Evolutionary conservation across 2,888 invertebrate genomes (phyloP).

Genomic region (Colostygia pectinataria): DNA sequence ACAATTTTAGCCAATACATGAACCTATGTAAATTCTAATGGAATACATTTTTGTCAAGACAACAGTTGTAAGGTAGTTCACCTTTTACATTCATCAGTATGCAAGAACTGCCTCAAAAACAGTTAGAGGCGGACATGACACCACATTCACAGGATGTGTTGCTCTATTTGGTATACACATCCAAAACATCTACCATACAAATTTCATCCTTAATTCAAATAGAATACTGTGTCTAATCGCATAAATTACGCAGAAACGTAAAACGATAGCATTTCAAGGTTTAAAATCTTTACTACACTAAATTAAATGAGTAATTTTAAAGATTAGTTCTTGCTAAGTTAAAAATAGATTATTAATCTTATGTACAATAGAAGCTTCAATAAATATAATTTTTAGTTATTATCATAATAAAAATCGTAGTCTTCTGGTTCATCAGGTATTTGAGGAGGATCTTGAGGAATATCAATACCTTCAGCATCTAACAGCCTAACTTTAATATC

Average conservation of each 20-base stretch:
- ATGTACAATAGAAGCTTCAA: constrained; percentile 32
- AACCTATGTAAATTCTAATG: constrained; percentile 24
- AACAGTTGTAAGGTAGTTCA: constrained; percentile 23
- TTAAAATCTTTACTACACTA: constrained; percentile 5
- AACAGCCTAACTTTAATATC: constrained; percentile 96
- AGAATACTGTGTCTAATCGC: constrained; percentile 33
- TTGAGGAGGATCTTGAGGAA: constrained; percentile 95
- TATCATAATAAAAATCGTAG: constrained; percentile 93
- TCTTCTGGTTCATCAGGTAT: constrained; percentile 96
- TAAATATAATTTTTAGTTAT: constrained; percentile 73
- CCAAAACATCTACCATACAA: constrained; percentile 12
- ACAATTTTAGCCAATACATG: not conserved
- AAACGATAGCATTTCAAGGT: constrained; percentile 12
- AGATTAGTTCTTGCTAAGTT: constrained; percentile 2
- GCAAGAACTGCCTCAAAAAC: constrained; percentile 11
- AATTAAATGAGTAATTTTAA: constrained; percentile 10
- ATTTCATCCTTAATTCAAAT: constrained; percentile 24
- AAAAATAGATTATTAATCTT: constrained; percentile 16
- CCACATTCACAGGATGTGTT: constrained; percentile 27
- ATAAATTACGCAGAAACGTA: constrained; percentile 3
- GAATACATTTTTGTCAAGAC: constrained; percentile 30
- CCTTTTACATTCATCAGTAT: constrained; percentile 28
- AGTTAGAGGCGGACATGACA: constrained; percentile 7
- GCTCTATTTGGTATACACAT: constrained; percentile 27
- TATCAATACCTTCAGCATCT: constrained; percentile 97